phyloP scores from a whole-genome alignment of 2,113 vertebrate genomes.

The Camelus bactrianus region DNA sequence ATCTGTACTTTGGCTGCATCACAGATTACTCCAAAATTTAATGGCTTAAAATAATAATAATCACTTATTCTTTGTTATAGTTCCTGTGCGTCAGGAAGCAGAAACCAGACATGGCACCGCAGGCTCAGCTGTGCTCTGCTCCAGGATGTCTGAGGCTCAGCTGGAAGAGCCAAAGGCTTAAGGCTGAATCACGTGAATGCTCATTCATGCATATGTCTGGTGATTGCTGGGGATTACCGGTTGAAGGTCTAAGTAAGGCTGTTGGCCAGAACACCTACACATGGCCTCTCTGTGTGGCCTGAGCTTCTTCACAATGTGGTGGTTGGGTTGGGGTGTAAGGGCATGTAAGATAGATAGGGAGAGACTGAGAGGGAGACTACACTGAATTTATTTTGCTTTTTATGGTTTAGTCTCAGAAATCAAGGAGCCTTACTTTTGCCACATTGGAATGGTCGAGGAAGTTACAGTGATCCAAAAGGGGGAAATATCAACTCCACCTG shows the following conservation, averaged over 20 bases:
- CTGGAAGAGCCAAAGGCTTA: background rate
- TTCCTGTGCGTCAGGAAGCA: background rate
- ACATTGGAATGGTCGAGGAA: background rate
- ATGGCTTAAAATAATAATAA: background rate
- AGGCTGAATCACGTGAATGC: background rate
- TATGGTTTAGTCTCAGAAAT: background rate
- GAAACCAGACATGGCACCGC: background rate
- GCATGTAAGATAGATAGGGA: background rate
- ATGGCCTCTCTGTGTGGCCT: background rate
- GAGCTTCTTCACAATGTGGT: background rate
- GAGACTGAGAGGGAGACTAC: rapidly evolving
- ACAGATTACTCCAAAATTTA: background rate
- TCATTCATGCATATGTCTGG: background rate
- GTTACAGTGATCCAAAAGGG: background rate
- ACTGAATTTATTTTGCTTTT: background rate
- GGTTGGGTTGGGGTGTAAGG: background rate
- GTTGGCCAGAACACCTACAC: background rate
- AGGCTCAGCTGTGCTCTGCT: background rate
- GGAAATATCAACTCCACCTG: background rate
- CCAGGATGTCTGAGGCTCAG: background rate
- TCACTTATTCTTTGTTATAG: background rate
- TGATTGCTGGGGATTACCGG: background rate
- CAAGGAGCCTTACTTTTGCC: background rate
- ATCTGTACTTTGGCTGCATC: background rate
- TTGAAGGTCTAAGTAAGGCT: background rate